These are phyloP conservation scores for Nycteola revayana DNA, from an alignment of 2,888 invertebrate genomes.

Conservation along the genomic window DNA sequence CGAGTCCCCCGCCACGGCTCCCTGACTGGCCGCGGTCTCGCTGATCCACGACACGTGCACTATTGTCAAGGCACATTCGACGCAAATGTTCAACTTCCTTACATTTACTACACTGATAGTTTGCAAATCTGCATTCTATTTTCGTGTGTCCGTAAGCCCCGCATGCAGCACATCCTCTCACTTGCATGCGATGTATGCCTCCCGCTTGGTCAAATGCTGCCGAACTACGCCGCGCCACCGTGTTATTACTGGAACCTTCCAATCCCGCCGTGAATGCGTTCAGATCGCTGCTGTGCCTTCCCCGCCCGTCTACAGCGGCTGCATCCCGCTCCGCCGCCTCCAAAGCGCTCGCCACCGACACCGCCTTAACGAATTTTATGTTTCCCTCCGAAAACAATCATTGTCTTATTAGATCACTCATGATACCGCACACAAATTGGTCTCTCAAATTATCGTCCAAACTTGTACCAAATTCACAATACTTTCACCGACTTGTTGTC, in stretches of 20 bases:
- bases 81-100: too few species aligned
- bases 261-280: background rate
- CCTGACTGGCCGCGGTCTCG: too few species aligned
- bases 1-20: too few species aligned
- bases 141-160: background rate
- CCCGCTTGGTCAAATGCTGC: background rate
- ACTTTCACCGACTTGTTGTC: too few species aligned
- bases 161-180: constrained; percentile 1
- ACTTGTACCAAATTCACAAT: constrained; percentile 1
- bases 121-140: too few species aligned
- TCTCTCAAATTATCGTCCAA: constrained; percentile 2
- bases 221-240: background rate
- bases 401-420: constrained; percentile 2
- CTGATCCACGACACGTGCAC: too few species aligned
- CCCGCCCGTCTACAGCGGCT: constrained; percentile 2
- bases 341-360: background rate
- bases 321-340: constrained; percentile 7
- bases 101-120: too few species aligned
- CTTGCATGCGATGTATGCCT: constrained; percentile 2
- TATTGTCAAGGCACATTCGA: too few species aligned
- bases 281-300: background rate
- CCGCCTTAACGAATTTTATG: background rate
- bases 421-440: background rate
- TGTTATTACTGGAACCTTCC: background rate
- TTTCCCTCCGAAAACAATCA: constrained; percentile 2